phyloP scores from a whole-genome alignment of 2,888 invertebrate species.

The Cerceris rybyensis region DNA sequence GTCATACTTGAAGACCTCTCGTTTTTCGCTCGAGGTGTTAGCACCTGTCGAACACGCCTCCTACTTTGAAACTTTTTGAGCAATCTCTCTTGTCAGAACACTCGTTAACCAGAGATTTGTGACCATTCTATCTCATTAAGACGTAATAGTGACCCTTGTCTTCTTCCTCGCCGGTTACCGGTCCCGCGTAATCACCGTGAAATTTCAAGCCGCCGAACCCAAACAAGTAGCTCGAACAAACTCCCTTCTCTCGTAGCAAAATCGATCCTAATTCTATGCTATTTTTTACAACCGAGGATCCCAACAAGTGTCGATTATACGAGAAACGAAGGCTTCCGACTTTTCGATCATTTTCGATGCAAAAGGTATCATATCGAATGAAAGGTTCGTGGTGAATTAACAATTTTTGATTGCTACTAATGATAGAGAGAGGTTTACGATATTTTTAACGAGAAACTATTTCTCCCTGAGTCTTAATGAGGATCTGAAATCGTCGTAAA shows the following conservation, averaged over 20 bases:
- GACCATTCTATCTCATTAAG: slow-evolving; percentile 44
- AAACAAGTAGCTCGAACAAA: slow-evolving; percentile 34
- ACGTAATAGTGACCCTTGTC: slow-evolving; percentile 19
- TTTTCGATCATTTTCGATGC: slow-evolving; percentile 28
- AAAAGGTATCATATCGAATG: slow-evolving; percentile 20
- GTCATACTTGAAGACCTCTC: neutral
- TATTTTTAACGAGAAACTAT: slow-evolving; percentile 31
- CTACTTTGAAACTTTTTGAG: slow-evolving; percentile 41
- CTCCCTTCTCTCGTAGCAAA: slow-evolving; percentile 24
- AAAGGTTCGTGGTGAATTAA: slow-evolving; percentile 14
- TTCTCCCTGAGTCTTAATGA: slow-evolving; percentile 28
- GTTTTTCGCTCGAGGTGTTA: slow-evolving; percentile 26
- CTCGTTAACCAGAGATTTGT: slow-evolving; percentile 72
- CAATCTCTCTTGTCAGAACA: slow-evolving; percentile 50
- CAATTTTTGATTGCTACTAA: slow-evolving; percentile 29
- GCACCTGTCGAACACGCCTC: slow-evolving; percentile 72
- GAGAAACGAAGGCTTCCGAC: slow-evolving; percentile 30
- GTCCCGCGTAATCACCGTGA: slow-evolving; percentile 44
- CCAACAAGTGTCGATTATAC: neutral
- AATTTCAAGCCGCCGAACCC: slow-evolving; percentile 42
- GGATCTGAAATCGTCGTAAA: slow-evolving; percentile 43
- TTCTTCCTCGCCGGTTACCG: slow-evolving; percentile 11
- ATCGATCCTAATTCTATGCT: slow-evolving; percentile 11
- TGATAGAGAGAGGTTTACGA: slow-evolving; percentile 15
- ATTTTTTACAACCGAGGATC: neutral